Base-by-base conservation (phyloP, 35 echinoderm and acorn worm species). In the Heliocidaris tuberculata region DNA sequence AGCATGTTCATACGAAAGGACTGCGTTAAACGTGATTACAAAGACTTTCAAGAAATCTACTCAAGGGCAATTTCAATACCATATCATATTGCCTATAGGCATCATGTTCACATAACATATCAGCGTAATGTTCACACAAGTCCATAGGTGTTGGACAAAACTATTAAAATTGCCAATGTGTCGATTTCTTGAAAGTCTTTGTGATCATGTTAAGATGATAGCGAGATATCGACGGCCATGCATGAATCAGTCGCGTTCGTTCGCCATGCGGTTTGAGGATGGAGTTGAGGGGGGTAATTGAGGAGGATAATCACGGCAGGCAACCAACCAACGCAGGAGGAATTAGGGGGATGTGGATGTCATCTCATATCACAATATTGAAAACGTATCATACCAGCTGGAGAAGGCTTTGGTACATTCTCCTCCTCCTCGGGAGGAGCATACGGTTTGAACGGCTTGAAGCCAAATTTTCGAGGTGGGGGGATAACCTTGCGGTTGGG, bases 401-500 rank as follows among this genome's bases (percentile, higher is more conserved):
- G 87, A 78, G 65, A 27, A n/a, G 65, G 65, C 65, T 78, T 78
- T 27, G 21, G 7, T 2, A 27, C 21, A 7, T 27, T 0, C 47
- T 89, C 31, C 87, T 89, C 87, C 31, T 89, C 87, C 15, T 29
- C 70, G 70, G 70, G n/a, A 47, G 48, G 91, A 30, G 49, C 29
- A 48, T 93, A 59, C 29, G 48, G 91, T 93, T 93, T 93, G 91
- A 93, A 93, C 2, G 91, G 91, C 91, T 93, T 93, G 91, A 93
- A 93, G 27, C 91, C 91, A 8, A 93, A 93, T 52, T 59, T 93
- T 49, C 91, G 91, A 7, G 91, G 91, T 48, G 91, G 91, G 50
- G 91, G 91, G 47, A 93, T 93, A 93, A 93, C 50, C 91, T 93
- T 93, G 11, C 91, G 91, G 48, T 49, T 93, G 91, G 91, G 91